Evolutionary conservation across 2,113 vertebrate genomes (phyloP).

Genomic region (Trichomycterus rosablanca): DNA sequence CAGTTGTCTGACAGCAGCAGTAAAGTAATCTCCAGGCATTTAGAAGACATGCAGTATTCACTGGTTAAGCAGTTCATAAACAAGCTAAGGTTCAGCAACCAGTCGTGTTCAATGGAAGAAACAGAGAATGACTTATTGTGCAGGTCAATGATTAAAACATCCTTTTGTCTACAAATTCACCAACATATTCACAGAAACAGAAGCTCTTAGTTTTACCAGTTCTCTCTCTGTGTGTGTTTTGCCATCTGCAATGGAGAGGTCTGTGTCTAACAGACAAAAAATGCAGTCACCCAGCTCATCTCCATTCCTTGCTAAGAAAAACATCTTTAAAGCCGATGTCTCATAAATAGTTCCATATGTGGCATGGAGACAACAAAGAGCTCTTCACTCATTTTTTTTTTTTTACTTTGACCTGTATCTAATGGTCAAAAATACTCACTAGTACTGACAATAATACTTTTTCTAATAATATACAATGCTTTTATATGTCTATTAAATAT

Average conservation of each 20-base stretch:
- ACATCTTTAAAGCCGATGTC: conserved; percentile 50
- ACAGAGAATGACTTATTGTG: conserved; percentile 21
- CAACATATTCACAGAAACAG: too few species aligned
- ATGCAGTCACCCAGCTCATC: conserved; percentile 12
- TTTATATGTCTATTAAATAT: too few species aligned
- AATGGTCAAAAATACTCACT: conserved; percentile 1
- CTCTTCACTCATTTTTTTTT: neutral
- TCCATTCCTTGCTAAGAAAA: conserved; percentile 58
- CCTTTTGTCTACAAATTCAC: too few species aligned
- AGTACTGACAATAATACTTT: too few species aligned
- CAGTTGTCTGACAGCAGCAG: too few species aligned
- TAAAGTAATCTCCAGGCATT: too few species aligned
- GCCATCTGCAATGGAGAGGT: conserved; percentile 26
- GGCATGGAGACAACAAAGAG: conserved; percentile 30
- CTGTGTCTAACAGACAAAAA: conserved; percentile 1
- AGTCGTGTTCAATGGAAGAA: conserved; percentile 7
- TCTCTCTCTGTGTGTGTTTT: neutral
- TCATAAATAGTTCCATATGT: conserved; percentile 65
- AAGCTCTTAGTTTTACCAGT: conserved; percentile 1
- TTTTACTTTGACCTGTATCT: neutral
- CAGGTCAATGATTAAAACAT: neutral
- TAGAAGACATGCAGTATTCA: too few species aligned
- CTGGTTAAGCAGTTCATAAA: too few species aligned
- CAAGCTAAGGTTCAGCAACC: too few species aligned
- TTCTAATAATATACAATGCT: too few species aligned